phyloP scores from a whole-genome alignment of 2,113 vertebrate genomes.

The Saimiri boliviensis region DNA sequence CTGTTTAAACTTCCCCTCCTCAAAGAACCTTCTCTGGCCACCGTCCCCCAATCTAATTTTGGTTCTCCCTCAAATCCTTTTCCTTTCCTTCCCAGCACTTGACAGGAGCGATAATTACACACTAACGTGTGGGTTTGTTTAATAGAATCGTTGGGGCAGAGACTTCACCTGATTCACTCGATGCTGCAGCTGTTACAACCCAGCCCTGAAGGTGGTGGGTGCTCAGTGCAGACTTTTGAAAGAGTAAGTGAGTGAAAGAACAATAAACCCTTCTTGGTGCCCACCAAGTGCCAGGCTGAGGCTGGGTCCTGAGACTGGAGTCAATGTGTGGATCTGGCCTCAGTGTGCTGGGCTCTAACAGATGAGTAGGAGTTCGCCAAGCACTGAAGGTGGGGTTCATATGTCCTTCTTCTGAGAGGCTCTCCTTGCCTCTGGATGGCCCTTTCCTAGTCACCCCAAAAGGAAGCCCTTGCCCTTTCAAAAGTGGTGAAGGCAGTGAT shows the following conservation, averaged over 20 bases:
- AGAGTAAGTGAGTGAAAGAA: neutral
- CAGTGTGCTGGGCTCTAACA: neutral
- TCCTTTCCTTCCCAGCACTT: conserved; percentile 38
- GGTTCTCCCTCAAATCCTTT: conserved; percentile 28
- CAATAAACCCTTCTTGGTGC: neutral
- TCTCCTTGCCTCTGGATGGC: neutral
- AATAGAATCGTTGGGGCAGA: neutral
- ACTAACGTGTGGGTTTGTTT: conserved; percentile 34
- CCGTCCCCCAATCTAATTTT: neutral
- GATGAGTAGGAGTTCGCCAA: neutral
- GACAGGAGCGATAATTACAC: neutral
- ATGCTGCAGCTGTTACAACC: neutral
- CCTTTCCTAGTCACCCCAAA: neutral
- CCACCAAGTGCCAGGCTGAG: neutral
- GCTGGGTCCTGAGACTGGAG: neutral
- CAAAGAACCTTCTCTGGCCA: neutral
- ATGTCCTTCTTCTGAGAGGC: neutral
- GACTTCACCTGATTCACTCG: neutral
- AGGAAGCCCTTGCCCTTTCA: neutral
- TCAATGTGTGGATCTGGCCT: neutral
- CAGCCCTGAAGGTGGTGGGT: fast-evolving
- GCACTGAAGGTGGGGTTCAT: fast-evolving
- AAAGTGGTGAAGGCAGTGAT: neutral
- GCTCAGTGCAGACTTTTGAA: neutral
- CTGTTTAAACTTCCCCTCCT: neutral